Conservation (phyloP, 2,113 vertebrate species). For the Oceanodroma tethys region DNA sequence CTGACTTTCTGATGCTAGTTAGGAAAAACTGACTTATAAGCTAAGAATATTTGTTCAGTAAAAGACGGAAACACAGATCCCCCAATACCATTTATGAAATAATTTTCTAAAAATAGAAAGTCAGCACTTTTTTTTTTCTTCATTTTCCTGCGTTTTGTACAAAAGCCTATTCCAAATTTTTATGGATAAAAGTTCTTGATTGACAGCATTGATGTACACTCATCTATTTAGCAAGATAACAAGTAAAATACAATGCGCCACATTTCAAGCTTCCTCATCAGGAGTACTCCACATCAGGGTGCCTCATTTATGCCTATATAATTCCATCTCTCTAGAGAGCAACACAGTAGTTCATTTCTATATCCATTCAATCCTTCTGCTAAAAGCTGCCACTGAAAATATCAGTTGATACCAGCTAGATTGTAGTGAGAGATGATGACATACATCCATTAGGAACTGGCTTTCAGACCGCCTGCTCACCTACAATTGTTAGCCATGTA, state of each 20-base stretch:
- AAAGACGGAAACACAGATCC: not conserved
- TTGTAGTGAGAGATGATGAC: not conserved
- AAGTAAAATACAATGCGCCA: not conserved
- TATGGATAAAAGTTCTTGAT: not conserved
- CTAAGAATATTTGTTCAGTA: not conserved
- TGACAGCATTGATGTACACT: not conserved
- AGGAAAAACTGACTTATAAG: not conserved
- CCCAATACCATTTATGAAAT: not conserved
- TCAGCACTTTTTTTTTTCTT: not conserved
- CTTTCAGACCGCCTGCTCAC: not conserved
- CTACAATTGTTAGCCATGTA: not conserved
- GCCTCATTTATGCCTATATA: not conserved
- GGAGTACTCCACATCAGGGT: not conserved
- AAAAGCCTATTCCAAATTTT: not conserved
- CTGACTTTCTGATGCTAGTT: not conserved
- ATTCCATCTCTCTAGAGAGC: not conserved
- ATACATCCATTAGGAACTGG: not conserved
- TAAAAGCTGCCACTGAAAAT: conserved; percentile 20
- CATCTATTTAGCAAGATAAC: not conserved
- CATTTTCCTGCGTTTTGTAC: not conserved
- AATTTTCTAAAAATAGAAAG: not conserved
- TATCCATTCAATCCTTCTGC: not conserved
- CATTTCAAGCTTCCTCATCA: not conserved
- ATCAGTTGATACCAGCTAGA: not conserved
- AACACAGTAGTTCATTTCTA: not conserved